phyloP scores from a whole-genome alignment of 1,140 invertebrate genomes.

The Zaprionus africanus region DNA sequence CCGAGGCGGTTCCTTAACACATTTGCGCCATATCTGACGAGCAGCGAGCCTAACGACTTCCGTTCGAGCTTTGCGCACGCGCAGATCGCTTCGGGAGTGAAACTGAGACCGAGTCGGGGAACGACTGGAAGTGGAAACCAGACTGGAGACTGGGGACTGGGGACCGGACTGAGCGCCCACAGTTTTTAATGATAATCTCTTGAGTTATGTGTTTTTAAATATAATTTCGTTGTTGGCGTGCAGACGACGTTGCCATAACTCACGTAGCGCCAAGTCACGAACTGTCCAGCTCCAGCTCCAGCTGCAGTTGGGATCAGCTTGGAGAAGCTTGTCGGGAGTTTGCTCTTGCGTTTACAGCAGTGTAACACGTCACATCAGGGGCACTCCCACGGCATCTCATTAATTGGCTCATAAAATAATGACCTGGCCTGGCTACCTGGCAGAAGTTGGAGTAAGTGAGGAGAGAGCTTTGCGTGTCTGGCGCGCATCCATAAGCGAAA shows the following conservation, averaged over 20 bases:
- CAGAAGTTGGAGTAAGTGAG: background rate
- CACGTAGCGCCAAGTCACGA: constrained; percentile 82
- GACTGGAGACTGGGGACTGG: background rate
- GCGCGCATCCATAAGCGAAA: constrained; percentile 56
- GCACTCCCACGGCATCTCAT: constrained; percentile 73
- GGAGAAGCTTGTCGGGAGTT: background rate
- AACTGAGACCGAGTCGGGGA: background rate
- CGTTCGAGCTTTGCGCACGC: constrained; percentile 79
- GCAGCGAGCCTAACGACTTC: constrained; percentile 72
- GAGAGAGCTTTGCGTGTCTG: constrained; percentile 60
- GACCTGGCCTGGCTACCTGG: constrained; percentile 26
- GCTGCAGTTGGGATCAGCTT: constrained; percentile 20
- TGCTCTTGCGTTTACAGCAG: background rate
- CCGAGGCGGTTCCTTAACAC: constrained; percentile 55
- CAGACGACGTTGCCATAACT: constrained; percentile 76
- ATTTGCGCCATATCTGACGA: constrained; percentile 56
- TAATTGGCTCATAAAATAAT: constrained; percentile 79
- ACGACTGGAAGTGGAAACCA: constrained; percentile 31
- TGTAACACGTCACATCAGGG: constrained; percentile 26
- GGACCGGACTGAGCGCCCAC: constrained; percentile 60
- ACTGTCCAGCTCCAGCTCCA: constrained; percentile 50
- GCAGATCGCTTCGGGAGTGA: constrained; percentile 45
- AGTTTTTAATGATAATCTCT: constrained; percentile 83
- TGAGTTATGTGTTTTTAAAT: constrained; percentile 84
- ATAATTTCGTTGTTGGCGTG: constrained; percentile 83